These are phyloP conservation scores for Sebastes kiyomatsui DNA, from an alignment of 2,797 vertebrate species.

Conservation along the genomic window DNA sequence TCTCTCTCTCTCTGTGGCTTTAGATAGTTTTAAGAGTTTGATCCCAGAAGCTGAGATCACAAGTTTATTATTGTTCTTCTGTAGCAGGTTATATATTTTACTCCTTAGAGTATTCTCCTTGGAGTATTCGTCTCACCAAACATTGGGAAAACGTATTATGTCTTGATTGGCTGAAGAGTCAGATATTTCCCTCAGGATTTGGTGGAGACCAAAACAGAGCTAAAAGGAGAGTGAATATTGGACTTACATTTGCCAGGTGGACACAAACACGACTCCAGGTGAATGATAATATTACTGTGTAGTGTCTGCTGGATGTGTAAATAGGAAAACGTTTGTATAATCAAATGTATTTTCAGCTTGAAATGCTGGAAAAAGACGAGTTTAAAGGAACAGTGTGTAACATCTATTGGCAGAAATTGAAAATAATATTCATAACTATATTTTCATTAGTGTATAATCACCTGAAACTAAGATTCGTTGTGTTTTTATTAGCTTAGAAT, in stretches of 20 bases:
- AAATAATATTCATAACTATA: too few relatives aligned
- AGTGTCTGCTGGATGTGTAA: not conserved
- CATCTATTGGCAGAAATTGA: too few relatives aligned
- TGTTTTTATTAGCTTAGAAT: too few relatives aligned
- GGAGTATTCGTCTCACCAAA: not conserved
- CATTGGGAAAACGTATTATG: not conserved
- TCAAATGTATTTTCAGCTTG: not conserved
- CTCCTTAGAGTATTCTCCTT: not conserved
- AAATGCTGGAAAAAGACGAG: too few relatives aligned
- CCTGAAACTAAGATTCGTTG: accelerated
- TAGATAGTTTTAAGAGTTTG: slow-evolving; percentile 3
- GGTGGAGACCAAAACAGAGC: not conserved
- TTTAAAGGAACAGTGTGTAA: too few relatives aligned
- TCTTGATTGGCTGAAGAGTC: not conserved
- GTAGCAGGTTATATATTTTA: not conserved
- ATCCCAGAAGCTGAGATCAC: not conserved
- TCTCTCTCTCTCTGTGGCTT: not conserved
- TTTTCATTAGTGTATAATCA: too few relatives aligned
- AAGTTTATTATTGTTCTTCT: not conserved
- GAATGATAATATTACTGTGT: not conserved
- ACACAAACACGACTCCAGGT: too few relatives aligned
- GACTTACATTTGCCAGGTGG: not conserved
- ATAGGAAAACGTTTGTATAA: not conserved
- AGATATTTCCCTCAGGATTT: not conserved
- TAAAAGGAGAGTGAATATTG: not conserved